A percentile compares a stretch with the other conserved stretches of the same genome.
phyloP scores from a whole-genome alignment of 2,113 vertebrate genomes.

The Aythya baeri region DNA sequence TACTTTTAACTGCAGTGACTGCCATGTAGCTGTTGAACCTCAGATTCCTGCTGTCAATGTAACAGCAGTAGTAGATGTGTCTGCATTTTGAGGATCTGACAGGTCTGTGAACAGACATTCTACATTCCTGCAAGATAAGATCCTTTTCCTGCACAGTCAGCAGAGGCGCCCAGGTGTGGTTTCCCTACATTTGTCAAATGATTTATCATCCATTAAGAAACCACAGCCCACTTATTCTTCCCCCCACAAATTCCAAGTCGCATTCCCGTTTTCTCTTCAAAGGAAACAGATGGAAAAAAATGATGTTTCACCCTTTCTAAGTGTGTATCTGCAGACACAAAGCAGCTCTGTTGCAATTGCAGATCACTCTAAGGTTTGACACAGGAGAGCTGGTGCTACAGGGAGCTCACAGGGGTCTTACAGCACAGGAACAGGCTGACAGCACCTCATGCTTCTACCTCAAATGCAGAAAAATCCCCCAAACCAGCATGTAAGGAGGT shows the following conservation, averaged over 20 bases:
- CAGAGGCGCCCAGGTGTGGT: neutral
- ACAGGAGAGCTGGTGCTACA: accelerated
- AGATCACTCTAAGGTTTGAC: neutral
- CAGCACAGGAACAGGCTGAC: neutral
- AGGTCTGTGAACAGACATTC: neutral
- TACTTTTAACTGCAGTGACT: neutral
- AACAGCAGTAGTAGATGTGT: neutral
- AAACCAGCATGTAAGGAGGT: neutral
- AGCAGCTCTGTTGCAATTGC: neutral
- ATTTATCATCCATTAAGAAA: neutral
- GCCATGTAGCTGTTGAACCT: neutral
- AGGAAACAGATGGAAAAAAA: neutral
- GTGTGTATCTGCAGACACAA: neutral
- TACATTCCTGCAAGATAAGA: neutral
- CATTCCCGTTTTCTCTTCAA: neutral
- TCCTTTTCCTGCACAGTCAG: neutral
- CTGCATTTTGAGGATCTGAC: neutral
- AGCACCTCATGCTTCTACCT: neutral
- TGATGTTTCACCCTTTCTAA: neutral
- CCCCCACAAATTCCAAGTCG: neutral
- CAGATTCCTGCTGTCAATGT: neutral
- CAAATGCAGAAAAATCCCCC: neutral
- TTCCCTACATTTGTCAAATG: neutral
- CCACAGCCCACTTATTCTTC: neutral
- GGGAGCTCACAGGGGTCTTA: neutral